Evolutionary conservation across 2,113 vertebrate genomes (phyloP).

Genomic region (Chaenogobius annularis): DNA sequence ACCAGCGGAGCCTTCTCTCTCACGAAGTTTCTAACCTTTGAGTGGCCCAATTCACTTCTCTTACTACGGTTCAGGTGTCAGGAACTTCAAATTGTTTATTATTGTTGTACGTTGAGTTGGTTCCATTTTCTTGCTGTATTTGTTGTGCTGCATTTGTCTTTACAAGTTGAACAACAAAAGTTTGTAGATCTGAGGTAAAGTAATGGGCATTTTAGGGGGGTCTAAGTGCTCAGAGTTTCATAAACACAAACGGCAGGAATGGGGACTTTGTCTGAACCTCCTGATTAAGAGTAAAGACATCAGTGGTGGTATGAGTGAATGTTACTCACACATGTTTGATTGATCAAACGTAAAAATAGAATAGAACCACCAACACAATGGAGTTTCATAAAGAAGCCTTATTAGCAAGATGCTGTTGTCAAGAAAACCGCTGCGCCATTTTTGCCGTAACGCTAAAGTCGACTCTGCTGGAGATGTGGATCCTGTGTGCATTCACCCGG

Average conservation of each 20-base stretch:
- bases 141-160: background rate
- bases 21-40: slow-evolving; percentile 25
- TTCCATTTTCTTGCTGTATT: background rate
- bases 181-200: background rate
- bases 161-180: background rate
- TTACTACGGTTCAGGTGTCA: background rate
- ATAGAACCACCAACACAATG: slow-evolving; percentile 15
- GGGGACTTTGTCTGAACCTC: too few relatives aligned
- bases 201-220: background rate
- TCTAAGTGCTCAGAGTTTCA: too few relatives aligned
- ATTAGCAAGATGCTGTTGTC: slow-evolving; percentile 56
- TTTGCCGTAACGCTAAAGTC: slow-evolving; percentile 37
- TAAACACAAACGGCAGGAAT: too few relatives aligned
- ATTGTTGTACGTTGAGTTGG: background rate
- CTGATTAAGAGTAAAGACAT: too few relatives aligned
- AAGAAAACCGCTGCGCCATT: slow-evolving; percentile 41
- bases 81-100: slow-evolving; percentile 1
- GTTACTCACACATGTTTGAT: too few relatives aligned
- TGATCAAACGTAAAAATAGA: too few relatives aligned
- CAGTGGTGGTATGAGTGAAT: too few relatives aligned
- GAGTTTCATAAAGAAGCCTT: slow-evolving; percentile 40
- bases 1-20: slow-evolving; percentile 27
- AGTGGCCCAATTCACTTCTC: slow-evolving; percentile 29
- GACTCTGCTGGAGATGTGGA: slow-evolving; percentile 27
- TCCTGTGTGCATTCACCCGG: slow-evolving; percentile 33